Evolutionary conservation across 2,113 vertebrate species (phyloP), one percentile per base, ranked within the genome.

Genomic region (Esox niger): DNA sequence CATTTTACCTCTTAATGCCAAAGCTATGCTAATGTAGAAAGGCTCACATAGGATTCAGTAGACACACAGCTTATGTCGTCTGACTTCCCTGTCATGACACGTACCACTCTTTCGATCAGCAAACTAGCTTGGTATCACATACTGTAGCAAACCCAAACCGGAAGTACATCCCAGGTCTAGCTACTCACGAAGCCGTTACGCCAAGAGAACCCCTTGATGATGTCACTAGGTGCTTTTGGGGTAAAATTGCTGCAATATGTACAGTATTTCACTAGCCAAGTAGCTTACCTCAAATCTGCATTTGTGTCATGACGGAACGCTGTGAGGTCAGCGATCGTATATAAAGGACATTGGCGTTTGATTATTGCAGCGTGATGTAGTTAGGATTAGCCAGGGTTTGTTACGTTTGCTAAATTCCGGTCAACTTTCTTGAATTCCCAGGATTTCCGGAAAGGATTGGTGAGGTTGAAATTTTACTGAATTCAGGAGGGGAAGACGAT

Each of bases 1-100:
- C 74, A 68, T 69, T 81, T 88, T 84, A 83, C 84, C 86, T 87
- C 84, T 73, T 80, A 62, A 89, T 86, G 90, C 90, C 90, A 91
- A 91, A 90, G 90, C 82, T 86, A 77, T 82, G 84, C 86, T 84
- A 85, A 78, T 79, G 77, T 59, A 29, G 62, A 49, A 27, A 55
- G 66, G 76, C 74, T 70, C 13, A 46, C 38, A 69, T 47, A 69
- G 64, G 68, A 72, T 47, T 25, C 70, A 66, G 68, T 23, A 49
- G 30, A 6, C 0, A 20, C 13, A 32, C 54, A 47, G 33, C 21
- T 59, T 17, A 13, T 56, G 52, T 30, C 47, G 23, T 10, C 32
- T 27, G 57, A 62, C 13, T 55, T 67, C 58, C 52, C 70, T 30
- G 72, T 79, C 69, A 49, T 61, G 13, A 70, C 71, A 65, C 70